Evolutionary conservation across 2,888 invertebrate genomes (phyloP), one percentile per base, ranked within the genome.

Genomic region (Arrhopalites spinosus): DNA sequence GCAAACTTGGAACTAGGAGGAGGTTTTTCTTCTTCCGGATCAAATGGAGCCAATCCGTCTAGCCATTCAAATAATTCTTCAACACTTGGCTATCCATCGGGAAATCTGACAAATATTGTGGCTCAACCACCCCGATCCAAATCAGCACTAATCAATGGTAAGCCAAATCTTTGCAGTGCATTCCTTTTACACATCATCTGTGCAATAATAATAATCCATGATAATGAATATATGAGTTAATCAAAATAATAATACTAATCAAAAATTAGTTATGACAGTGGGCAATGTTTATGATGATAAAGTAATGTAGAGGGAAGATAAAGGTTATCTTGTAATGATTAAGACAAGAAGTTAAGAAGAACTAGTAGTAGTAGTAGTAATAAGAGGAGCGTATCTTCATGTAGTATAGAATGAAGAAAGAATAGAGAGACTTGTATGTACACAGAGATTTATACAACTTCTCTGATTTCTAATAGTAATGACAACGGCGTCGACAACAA

Each of bases 21-120:
- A 47, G 75, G 67, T 73, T 70, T 68, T 17, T 70, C 63, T 53
- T 36, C 43, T 30, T 23, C 73, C 13, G 56, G 59, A 59, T 71
- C 67, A 27, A 71, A 76, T 67, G 73, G 72, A 20, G 56, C 68
- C 23, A 63, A 72, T 45, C 63, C 67, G 27, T 74, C 74, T 30
- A 63, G 74, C 29, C 69, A 72, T 61, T 69, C 76, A 15, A 78
- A 73, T 67, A 74, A 73, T 15, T 47, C 75, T 15, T 61, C 73
- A 27, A 27, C 67, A 7, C 36, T 47, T 29, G 43, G 50, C n/a
- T 76, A 74, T 47, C 63, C 61, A 29, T 56, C 63, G 15, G 74
- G 71, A 53, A 72, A 71, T 43, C 36, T 76, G 17, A 66, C 74
- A 23, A 78, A 64, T 63, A 78, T 78, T 63, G 74, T 76, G 56